phyloP scores from a whole-genome alignment of 2,797 vertebrate species.

The Thaleichthys pacificus region DNA sequence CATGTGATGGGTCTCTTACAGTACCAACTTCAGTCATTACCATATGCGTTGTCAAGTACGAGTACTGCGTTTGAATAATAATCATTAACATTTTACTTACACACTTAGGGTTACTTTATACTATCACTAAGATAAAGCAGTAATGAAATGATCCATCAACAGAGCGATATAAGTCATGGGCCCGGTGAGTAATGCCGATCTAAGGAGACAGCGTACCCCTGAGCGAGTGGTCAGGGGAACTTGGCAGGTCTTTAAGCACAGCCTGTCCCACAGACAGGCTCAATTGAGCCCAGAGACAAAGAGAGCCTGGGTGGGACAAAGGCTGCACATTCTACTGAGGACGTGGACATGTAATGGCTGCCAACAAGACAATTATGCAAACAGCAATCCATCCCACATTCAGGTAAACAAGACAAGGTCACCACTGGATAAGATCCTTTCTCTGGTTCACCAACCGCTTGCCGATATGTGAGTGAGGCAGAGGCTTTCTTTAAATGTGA shows the following conservation, averaged over 20 bases:
- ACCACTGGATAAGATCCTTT: neutral
- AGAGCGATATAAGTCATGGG: conserved; percentile 1
- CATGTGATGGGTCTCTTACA: neutral
- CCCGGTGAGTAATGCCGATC: conserved; percentile 8
- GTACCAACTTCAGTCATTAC: too few species aligned
- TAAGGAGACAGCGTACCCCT: neutral
- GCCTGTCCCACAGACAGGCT: conserved; percentile 12
- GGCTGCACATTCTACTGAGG: neutral
- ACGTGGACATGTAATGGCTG: neutral
- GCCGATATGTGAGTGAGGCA: neutral
- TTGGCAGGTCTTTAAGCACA: conserved; percentile 1
- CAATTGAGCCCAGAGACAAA: conserved; percentile 33
- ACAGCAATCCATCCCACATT: conserved; percentile 36
- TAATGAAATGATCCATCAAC: neutral
- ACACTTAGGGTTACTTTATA: too few species aligned
- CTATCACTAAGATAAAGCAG: too few species aligned
- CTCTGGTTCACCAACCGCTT: neutral
- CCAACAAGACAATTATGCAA: conserved; percentile 24
- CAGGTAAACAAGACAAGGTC: conserved; percentile 18
- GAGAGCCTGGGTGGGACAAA: conserved; percentile 13
- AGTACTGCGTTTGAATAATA: too few species aligned
- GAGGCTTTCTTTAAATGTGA: neutral
- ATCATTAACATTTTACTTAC: too few species aligned
- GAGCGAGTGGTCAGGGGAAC: neutral
- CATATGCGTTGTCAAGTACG: too few species aligned